Conservation (phyloP, 2,797 vertebrate species). For the Pseudopleuronectes americanus region DNA sequence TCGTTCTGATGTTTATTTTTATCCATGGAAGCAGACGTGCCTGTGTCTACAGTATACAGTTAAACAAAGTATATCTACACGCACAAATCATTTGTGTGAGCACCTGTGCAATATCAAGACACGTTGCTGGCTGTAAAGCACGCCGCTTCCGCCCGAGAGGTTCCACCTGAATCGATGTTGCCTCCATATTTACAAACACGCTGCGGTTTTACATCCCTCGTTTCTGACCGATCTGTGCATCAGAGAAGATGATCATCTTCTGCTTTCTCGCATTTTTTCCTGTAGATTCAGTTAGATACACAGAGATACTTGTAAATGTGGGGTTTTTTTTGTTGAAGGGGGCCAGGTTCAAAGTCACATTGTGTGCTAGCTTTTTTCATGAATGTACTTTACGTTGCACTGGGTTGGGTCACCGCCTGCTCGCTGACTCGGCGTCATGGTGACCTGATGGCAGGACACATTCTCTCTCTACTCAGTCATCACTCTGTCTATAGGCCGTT, state of each 20-base stretch:
- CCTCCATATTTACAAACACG: slow-evolving; percentile 2
- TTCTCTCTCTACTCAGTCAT: slow-evolving; percentile 15
- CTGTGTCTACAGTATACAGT: slow-evolving; percentile 65
- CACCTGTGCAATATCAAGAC: slow-evolving; percentile 75
- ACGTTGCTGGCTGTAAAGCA: slow-evolving; percentile 10
- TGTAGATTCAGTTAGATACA: slow-evolving; percentile 7
- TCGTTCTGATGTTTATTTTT: slow-evolving; percentile 60
- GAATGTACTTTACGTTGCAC: slow-evolving; percentile 76
- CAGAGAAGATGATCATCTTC: background rate
- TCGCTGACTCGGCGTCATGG: slow-evolving; percentile 20
- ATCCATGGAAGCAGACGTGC: slow-evolving; percentile 67
- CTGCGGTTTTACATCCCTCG: slow-evolving; percentile 24
- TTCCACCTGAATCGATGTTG: slow-evolving; percentile 23
- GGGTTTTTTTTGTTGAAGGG: slow-evolving; percentile 1
- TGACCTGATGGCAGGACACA: slow-evolving; percentile 14
- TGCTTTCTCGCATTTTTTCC: background rate
- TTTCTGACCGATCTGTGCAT: background rate
- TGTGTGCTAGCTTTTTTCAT: slow-evolving; percentile 46
- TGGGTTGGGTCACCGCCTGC: slow-evolving; percentile 42
- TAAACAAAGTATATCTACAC: slow-evolving; percentile 54
- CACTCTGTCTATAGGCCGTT: slow-evolving; percentile 35
- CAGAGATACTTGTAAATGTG: background rate
- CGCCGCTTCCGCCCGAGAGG: slow-evolving; percentile 24
- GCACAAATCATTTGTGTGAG: slow-evolving; percentile 55
- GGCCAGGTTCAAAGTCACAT: slow-evolving; percentile 19